phyloP scores from a whole-genome alignment of 2,113 vertebrate genomes.

The Pleuronectes platessa region DNA sequence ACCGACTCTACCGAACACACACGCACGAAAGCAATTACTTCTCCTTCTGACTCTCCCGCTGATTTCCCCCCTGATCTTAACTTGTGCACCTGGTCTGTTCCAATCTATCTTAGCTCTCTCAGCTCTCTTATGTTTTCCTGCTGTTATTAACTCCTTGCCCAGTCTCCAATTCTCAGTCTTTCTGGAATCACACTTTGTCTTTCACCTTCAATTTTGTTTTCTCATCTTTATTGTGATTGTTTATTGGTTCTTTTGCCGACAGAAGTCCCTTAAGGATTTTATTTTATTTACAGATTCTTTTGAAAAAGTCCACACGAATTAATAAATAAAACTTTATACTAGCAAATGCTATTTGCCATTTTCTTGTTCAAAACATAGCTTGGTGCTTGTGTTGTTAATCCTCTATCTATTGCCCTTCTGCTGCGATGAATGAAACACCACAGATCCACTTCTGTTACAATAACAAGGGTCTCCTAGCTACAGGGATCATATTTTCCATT shows the following conservation, averaged over 20 bases:
- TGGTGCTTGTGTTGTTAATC: neutral
- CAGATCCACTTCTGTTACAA: neutral
- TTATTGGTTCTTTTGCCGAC: neutral
- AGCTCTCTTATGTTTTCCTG: slow-evolving; percentile 6
- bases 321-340: neutral
- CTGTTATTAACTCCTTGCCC: slow-evolving; percentile 8
- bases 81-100: slow-evolving; percentile 36
- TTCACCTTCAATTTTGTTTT: neutral
- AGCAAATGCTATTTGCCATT: too few species aligned
- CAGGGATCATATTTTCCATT: neutral
- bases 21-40: slow-evolving; percentile 53
- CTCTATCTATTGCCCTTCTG: neutral
- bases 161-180: slow-evolving; percentile 1
- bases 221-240: neutral
- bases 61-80: slow-evolving; percentile 58
- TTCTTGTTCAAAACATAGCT: neutral
- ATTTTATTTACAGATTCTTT: neutral
- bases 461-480: neutral
- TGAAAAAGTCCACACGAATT: neutral
- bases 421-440: neutral
- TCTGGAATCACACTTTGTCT: neutral
- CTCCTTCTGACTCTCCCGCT: slow-evolving; percentile 14
- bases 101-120: slow-evolving; percentile 27
- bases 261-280: neutral
- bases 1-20: neutral